A percentile compares a stretch with the other conserved stretches of the same genome.
Conservation (phyloP, 2,797 vertebrate species). For the Serranus cabrilla region DNA sequence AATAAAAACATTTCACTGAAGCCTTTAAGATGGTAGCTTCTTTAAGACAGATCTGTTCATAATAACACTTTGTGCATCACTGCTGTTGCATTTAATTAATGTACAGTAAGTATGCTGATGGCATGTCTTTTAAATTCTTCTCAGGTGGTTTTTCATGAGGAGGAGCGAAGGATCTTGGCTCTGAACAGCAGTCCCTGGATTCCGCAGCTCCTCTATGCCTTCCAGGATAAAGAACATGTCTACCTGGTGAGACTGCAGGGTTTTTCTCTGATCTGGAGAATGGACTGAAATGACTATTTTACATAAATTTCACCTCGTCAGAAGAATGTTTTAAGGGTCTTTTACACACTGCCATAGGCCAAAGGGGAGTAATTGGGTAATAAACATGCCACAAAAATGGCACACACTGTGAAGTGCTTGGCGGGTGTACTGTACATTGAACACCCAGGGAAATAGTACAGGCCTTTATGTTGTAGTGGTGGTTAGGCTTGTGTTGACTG, state of each 20-base stretch:
- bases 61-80: not conserved
- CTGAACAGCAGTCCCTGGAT: slow-evolving; percentile 93
- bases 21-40: not conserved
- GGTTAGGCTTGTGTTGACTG: too few species aligned
- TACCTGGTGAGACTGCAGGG: slow-evolving; percentile 90
- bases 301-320: not conserved
- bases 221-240: slow-evolving; percentile 94
- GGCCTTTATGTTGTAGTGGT: slow-evolving; percentile 11
- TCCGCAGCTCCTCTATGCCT: slow-evolving; percentile 93
- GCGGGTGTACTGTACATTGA: not conserved
- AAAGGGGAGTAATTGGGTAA: slow-evolving; percentile 5
- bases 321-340: slow-evolving; percentile 2
- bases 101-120: slow-evolving; percentile 7
- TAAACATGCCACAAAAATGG: slow-evolving; percentile 11
- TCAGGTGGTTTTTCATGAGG: slow-evolving; percentile 94
- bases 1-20: not conserved
- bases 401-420: not conserved
- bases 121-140: slow-evolving; percentile 24
- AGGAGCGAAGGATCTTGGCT: slow-evolving; percentile 91
- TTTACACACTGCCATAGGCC: not conserved
- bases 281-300: slow-evolving; percentile 3
- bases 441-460: not conserved
- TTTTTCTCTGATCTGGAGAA: not conserved
- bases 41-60: not conserved
- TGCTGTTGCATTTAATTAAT: slow-evolving; percentile 20